Evolutionary conservation across 2,888 invertebrate genomes (phyloP).

Genomic region (Gonocerus acuteangulatus): DNA sequence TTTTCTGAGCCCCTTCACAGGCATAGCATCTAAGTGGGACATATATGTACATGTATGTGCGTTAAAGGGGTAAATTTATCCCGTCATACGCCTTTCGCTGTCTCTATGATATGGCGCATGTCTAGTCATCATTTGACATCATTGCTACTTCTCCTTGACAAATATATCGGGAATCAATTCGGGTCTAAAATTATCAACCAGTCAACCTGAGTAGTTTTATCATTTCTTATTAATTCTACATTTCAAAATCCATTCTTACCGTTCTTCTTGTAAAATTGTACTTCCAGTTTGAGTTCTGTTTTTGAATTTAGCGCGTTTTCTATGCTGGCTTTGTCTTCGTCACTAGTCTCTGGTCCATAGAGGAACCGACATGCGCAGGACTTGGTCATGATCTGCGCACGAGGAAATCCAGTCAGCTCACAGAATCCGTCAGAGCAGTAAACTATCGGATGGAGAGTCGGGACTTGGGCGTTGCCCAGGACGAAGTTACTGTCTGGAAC

Average conservation of each 20-base stretch:
- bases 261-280: conserved; percentile 90
- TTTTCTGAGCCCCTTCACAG: no score
- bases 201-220: no score
- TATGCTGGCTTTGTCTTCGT: conserved; percentile 80
- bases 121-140: no score
- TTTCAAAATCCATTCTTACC: conserved; percentile 68
- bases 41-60: no score
- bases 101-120: no score
- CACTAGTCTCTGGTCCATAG: conserved; percentile 82
- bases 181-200: no score
- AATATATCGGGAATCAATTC: no score
- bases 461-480: conserved; percentile 89
- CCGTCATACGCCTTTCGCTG: no score
- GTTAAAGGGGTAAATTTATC: no score
- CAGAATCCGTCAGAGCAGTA: conserved; percentile 95
- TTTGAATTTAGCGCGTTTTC: conserved; percentile 83
- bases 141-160: no score
- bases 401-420: conserved; percentile 86
- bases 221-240: no score
- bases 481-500: conserved; percentile 91
- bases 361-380: conserved; percentile 92
- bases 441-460: conserved; percentile 79
- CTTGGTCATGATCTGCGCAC: conserved; percentile 95
- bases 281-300: conserved; percentile 85
- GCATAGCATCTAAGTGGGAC: no score